A percentile compares a stretch with the other conserved stretches of the same genome.
These are phyloP conservation scores for Oophaga pumilio DNA, from an alignment of 2,113 vertebrate genomes.

Conservation along the genomic window DNA sequence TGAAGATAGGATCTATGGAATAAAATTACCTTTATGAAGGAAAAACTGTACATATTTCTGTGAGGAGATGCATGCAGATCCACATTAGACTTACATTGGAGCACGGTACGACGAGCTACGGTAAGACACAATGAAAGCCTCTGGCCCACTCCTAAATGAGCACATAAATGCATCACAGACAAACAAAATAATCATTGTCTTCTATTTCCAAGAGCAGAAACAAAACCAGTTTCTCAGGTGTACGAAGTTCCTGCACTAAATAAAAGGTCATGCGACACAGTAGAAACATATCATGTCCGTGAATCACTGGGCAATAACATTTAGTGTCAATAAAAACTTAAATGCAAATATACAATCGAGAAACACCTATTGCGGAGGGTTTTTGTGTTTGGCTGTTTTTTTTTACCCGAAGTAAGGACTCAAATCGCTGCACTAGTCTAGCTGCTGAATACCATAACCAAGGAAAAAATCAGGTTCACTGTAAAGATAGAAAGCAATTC, in stretches of 20 bases:
- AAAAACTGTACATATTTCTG: no score
- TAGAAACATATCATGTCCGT: not conserved
- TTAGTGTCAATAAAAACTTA: not conserved
- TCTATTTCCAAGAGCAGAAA: not conserved
- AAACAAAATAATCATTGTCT: not conserved
- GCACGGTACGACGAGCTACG: no score
- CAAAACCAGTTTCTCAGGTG: not conserved
- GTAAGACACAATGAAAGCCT: not conserved
- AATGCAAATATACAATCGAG: not conserved
- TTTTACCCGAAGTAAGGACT: not conserved
- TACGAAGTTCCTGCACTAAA: not conserved
- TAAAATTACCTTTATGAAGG: no score
- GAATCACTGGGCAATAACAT: not conserved
- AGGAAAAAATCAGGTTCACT: not conserved
- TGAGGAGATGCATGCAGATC: no score
- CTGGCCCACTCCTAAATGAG: not conserved
- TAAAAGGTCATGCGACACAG: not conserved
- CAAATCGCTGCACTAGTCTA: not conserved
- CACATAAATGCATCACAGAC: not conserved
- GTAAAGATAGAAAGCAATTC: not conserved
- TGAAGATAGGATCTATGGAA: no score
- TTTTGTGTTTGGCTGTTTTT: not conserved
- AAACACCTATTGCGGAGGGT: not conserved
- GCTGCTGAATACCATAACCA: not conserved
- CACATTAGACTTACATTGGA: no score